Base-by-base conservation (phyloP, 30 jellyfish, hydroid and myxozoan species). In the Nemopilema nomurai region DNA sequence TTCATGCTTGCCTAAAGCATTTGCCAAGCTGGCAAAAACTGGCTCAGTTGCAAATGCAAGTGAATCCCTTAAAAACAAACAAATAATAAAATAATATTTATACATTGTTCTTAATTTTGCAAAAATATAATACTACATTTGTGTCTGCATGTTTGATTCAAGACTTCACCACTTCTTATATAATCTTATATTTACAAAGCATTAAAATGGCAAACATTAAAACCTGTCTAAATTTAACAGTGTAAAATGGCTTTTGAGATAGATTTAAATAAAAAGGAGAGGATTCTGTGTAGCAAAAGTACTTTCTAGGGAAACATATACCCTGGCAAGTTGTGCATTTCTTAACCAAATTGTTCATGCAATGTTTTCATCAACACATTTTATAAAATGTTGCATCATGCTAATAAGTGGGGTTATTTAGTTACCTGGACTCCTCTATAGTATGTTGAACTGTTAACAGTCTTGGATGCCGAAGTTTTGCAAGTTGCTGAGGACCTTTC, bases 21-120 rank as follows among this genome's bases (percentile, higher is more conserved):
- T 92, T 68, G 98, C 91, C 31, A 92, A 72, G 57, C 97, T 81
- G 52, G 96, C 90, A 77, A 92, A 83, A 25, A 88, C 77, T 53
- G 98, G 98, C 62, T 92, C 98, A 27, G 97, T 92, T 3, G 98
- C 98, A 87, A 92, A 92, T 24, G 97, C 98, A 28, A 92, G 87
- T 7, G 98, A 87, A 62, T 92, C 98, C 66, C 98, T 92, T 65
- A 78, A 84, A 77, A 82, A 81, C 28, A 29, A 41, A 24, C 1
- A 32, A 29, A 85, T 49, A 28, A 0, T 7, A 17, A 17, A 22
- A 13, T 30, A 13, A 6, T 41, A 41, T 41, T 3, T 41, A 3
- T 41, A 41, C 57, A 6, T 41, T 41, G n/a, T n/a, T n/a, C n/a
- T 41, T 13, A 41, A 41, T 3, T 41, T 13, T 41, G 57, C 13